phyloP scores from a whole-genome alignment of 1,140 invertebrate genomes.

The Eueides isabella region DNA sequence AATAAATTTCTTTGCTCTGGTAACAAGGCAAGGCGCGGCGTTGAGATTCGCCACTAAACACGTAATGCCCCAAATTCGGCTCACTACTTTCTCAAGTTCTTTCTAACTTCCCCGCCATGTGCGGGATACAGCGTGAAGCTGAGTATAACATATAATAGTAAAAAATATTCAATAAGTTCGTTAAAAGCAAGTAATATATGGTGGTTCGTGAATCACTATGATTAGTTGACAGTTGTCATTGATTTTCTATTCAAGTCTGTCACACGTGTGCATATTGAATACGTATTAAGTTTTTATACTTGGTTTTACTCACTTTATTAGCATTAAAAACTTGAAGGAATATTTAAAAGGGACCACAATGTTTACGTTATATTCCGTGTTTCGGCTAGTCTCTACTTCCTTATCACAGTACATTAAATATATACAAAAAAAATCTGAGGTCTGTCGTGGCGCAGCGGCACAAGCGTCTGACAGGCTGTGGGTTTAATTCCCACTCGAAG shows the following conservation, averaged over 20 bases:
- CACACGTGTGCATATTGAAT: not conserved
- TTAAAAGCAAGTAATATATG: not conserved
- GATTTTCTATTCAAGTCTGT: slow-evolving; percentile 5
- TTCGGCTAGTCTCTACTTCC: not conserved
- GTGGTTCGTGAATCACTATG: not conserved
- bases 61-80: no score
- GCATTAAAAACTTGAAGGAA: not conserved
- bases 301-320: not conserved
- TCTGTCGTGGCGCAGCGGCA: no score
- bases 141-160: not conserved
- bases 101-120: no score
- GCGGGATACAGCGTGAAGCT: no score
- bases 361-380: not conserved
- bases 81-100: no score
- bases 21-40: no score
- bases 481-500: no score
- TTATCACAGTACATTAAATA: not conserved
- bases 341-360: not conserved
- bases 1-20: no score
- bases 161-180: not conserved
- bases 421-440: no score
- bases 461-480: no score
- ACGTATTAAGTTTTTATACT: not conserved
- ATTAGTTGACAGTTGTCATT: not conserved
- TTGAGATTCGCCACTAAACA: no score